Base-by-base conservation (phyloP, 2,888 invertebrate genomes). In the Leptarthrus brevirostris region DNA sequence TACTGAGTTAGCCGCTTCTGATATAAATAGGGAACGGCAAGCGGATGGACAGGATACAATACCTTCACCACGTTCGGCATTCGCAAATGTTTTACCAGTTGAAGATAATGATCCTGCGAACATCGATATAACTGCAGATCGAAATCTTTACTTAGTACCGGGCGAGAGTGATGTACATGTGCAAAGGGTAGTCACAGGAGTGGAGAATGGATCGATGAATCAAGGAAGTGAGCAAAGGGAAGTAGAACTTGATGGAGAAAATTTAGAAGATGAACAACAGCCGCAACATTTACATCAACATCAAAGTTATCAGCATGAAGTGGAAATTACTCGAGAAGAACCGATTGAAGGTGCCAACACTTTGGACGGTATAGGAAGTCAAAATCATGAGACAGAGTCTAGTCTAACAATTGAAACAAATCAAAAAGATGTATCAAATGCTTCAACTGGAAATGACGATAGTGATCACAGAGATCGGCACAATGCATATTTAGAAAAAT, bases 211-310 rank as follows among this genome's bases (percentile, higher is more conserved):
- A 75, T 24, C 75, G 14, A 83, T 12, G 79, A 83, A 8, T 80
- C 76, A 75, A 82, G 1, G 85, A 83, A 64, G 54, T 22, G 83
- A 83, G 69, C 89, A 87, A 76, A 83, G 89, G 36, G 89, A 89
- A 79, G 81, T 88, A 10, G 87, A 86, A 49, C 85, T 89, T 83
- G 89, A 89, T 78, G 89, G 89, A 0, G 89, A 89, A 79, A 90
- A 90, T 80, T 76, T 85, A n/a, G 84, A 85, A 76, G 85, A 85
- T 79, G 81, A 82, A 34, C 78, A 77, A 10, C 77, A 77, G n/a
- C 20, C 18, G 8, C 30, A 30, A 30, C 80, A 77, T 20, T 79
- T 49, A 16, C 75, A 74, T 8, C 78, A 76, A 10, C 71, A 73
- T 30, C 77, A 74, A 52, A 69, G 52, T 36, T 75, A 77, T 70